phyloP scores from a whole-genome alignment of 2,113 vertebrate genomes.

The Malurus elegans region DNA sequence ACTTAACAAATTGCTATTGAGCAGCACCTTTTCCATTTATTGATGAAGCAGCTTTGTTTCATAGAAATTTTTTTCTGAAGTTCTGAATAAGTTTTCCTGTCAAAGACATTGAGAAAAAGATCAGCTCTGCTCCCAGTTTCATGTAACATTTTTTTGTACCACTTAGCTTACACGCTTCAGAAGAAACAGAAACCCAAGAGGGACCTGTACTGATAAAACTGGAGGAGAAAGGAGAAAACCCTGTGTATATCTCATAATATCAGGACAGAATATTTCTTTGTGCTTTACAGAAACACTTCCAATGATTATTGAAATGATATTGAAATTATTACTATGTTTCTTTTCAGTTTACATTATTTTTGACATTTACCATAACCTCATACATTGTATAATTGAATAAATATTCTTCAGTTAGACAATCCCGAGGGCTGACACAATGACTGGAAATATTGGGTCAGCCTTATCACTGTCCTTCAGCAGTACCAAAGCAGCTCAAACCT shows the following conservation, averaged over 20 bases:
- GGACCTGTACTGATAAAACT: not conserved
- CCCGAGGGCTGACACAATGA: not conserved
- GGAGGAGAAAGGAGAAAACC: not conserved
- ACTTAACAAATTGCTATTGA: not conserved
- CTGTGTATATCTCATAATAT: not conserved
- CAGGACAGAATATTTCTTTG: not conserved
- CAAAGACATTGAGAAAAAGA: conserved; percentile 51
- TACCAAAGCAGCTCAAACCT: not conserved
- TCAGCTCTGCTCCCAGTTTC: not conserved
- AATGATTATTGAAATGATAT: no score
- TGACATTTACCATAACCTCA: not conserved
- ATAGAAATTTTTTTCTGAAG: conserved; percentile 11
- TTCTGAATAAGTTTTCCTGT: conserved; percentile 33
- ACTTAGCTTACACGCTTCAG: conserved; percentile 1
- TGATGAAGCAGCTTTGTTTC: conserved; percentile 29
- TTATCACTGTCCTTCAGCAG: not conserved
- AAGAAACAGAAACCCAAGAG: conserved; percentile 12
- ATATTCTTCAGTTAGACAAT: not conserved
- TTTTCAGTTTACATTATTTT: not conserved
- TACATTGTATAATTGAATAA: not conserved
- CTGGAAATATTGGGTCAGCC: not conserved
- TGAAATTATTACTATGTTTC: not conserved
- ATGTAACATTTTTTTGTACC: not conserved
- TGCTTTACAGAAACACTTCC: not conserved
- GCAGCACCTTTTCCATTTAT: conserved; percentile 29